phyloP scores from a whole-genome alignment of 2,113 vertebrate genomes.

The Tachuris rubrigastra region DNA sequence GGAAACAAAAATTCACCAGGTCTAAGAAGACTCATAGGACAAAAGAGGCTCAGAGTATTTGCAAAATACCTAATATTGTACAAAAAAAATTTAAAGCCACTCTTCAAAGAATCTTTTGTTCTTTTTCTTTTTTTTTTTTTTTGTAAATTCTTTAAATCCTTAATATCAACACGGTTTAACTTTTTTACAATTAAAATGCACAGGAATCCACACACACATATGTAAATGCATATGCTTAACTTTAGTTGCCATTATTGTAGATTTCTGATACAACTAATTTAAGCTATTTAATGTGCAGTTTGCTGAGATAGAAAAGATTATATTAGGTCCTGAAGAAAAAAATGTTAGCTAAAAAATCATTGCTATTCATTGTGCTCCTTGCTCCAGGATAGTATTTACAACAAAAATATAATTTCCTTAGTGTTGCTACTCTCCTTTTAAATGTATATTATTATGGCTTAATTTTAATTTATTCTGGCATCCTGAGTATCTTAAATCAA shows the following conservation, averaged over 20 bases:
- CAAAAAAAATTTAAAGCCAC: background rate
- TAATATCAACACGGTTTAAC: background rate
- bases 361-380: background rate
- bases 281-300: background rate
- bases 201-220: background rate
- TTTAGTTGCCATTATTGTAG: background rate
- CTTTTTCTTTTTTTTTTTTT: no score
- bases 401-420: background rate
- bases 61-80: background rate
- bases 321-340: background rate
- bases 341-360: background rate
- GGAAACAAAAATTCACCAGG: background rate
- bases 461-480: background rate
- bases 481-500: background rate
- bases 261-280: background rate
- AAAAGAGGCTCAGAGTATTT: background rate
- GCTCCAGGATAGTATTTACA: background rate
- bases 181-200: background rate
- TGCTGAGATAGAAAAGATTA: background rate
- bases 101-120: background rate
- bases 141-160: background rate
- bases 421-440: background rate
- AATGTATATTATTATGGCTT: background rate
- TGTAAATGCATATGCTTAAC: background rate
- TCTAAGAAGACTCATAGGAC: background rate